Evolutionary conservation across 2,113 vertebrate species (phyloP), one percentile per base, ranked within the genome.

Genomic region (Seriola dumerili): DNA sequence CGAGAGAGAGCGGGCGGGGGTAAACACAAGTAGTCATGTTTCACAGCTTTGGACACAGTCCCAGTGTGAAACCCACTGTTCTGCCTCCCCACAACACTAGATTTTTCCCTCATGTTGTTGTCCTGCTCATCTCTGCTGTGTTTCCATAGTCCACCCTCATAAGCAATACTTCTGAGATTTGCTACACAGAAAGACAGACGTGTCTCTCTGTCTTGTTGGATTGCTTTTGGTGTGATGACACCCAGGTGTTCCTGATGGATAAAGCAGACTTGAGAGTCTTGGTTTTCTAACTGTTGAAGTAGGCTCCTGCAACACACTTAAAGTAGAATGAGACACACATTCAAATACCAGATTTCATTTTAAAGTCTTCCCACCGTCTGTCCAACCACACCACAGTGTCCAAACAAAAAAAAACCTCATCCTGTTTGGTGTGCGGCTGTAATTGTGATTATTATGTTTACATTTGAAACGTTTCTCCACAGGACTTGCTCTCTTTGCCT

Each of bases 11-110:
- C 0, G 79, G 0, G 50, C 3, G 0, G 78, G 65, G 61, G 81
- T 76, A 77, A 84, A 82, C 71, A 76, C 54, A 64, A 80, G 72
- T 85, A 55, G 74, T 82, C 83, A 88, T 83, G 81, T 88, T 87
- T 90, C 79, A 66, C 72, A 61, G 74, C 58, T 79, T 62, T 84
- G 66, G 48, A 86, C 79, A 58, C 36, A 63, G 50, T 59, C 66
- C 74, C 14, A 72, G 32, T 70, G 64, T 81, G 34, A 66, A 80
- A 81, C 86, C 77, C 57, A 74, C 44, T 84, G 76, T 63, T 59
- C 17, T 3, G 3, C 21, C 59, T 42, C 54, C 52, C 9, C 29
- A 57, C 19, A 36, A 50, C 38, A 46, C 63, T 72, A 23, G 71
- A 23, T 55, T 40, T 61, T 1, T 23, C 32, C 46, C 34, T 76